Percentiles rank a stretch among this genome's conserved stretches.
Conservation (phyloP, 2,113 vertebrate species). For the Terrapene triunguis region DNA sequence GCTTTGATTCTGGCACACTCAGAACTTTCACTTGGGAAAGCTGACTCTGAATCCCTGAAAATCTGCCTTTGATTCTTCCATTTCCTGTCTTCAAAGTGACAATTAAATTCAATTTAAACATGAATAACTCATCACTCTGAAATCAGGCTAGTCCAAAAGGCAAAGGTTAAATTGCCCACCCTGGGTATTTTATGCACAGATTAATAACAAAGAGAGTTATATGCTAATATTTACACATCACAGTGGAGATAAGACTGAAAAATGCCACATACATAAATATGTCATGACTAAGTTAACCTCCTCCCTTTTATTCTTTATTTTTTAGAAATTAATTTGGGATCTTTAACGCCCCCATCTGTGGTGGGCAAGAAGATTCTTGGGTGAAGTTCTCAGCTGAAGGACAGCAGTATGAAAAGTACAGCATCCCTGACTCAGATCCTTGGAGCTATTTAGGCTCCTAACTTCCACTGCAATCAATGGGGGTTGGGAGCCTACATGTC, state of each 20-base stretch:
- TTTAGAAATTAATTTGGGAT: background rate
- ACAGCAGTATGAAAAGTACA: background rate
- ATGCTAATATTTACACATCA: accelerated
- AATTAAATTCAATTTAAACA: background rate
- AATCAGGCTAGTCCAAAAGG: background rate
- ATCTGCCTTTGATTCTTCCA: background rate
- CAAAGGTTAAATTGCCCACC: background rate
- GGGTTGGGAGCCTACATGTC: background rate
- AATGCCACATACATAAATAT: background rate
- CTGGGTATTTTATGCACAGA: background rate
- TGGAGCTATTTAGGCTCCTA: background rate
- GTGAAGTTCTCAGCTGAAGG: background rate
- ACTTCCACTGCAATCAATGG: background rate
- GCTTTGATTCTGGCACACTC: background rate
- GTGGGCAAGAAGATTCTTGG: no score
- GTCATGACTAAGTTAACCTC: background rate
- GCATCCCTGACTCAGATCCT: background rate
- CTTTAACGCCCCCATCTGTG: background rate
- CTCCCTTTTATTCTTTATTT: background rate
- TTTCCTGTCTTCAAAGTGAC: background rate
- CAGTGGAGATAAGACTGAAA: background rate
- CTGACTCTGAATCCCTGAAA: no score
- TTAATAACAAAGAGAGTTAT: background rate
- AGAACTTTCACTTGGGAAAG: background rate
- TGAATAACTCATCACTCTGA: accelerated